These are phyloP conservation scores for Melanerpes aurifrons DNA, from an alignment of 2,113 vertebrate species.

Conservation along the genomic window DNA sequence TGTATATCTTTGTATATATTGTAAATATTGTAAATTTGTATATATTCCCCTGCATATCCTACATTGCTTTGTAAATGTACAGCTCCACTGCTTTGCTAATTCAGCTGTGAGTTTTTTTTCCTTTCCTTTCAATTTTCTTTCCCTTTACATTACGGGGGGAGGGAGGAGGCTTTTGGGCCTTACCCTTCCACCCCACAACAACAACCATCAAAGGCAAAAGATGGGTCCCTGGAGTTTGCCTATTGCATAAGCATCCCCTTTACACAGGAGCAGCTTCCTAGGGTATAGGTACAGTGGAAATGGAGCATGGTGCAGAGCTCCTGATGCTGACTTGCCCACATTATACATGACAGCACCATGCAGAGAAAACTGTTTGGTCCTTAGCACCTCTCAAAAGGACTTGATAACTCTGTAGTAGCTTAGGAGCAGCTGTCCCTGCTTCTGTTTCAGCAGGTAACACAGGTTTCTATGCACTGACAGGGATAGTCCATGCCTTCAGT, in stretches of 20 bases:
- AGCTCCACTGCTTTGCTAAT: too few relatives aligned
- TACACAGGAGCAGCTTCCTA: not conserved
- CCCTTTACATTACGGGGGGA: too few relatives aligned
- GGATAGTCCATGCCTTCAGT: not conserved
- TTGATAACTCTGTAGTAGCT: not conserved
- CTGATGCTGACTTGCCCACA: accelerated
- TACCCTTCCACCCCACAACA: too few relatives aligned
- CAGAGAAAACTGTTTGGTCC: not conserved
- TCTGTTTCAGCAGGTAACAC: not conserved
- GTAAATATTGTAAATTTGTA: too few relatives aligned
- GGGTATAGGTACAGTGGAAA: not conserved
- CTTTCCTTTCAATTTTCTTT: too few relatives aligned
- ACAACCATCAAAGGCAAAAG: not conserved
- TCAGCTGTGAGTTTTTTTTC: too few relatives aligned
- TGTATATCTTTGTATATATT: too few relatives aligned
- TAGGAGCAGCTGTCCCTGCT: not conserved
- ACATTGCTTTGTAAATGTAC: too few relatives aligned
- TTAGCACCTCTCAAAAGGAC: not conserved
- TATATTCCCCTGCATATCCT: too few relatives aligned
- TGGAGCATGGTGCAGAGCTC: not conserved
- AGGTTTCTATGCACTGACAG: not conserved
- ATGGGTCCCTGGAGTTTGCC: not conserved
- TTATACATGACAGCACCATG: not conserved
- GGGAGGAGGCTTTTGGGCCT: too few relatives aligned
- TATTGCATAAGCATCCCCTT: not conserved